Percentiles rank a stretch among this genome's conserved stretches.
Conservation (phyloP, 1,140 invertebrate species). For the Reticulitermes speratus region DNA sequence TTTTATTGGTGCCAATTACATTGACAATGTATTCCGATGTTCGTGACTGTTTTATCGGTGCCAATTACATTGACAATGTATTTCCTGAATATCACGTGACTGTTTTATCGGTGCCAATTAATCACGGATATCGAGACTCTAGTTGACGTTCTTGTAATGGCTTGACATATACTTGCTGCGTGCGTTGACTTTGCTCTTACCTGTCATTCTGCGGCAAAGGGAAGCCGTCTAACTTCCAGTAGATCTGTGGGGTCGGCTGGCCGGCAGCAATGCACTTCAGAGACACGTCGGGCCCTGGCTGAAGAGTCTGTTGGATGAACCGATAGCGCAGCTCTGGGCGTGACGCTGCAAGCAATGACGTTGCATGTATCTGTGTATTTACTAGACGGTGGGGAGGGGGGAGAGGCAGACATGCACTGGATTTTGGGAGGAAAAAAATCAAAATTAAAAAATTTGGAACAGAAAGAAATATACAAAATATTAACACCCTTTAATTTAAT, state of each 20-base stretch:
- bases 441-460: neutral
- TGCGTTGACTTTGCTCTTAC: constrained; percentile 28
- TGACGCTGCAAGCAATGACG: constrained; percentile 39
- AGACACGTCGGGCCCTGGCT: constrained; percentile 46
- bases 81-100: no score
- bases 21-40: no score
- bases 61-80: no score
- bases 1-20: no score
- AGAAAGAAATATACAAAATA: neutral
- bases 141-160: no score
- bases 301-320: constrained; percentile 45
- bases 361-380: neutral
- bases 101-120: no score
- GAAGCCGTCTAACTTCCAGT: constrained; percentile 45
- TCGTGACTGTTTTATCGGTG: no score
- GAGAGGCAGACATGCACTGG: neutral
- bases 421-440: neutral
- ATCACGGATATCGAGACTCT: no score
- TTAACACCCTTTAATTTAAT: neutral
- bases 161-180: no score
- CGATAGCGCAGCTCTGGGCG: constrained; percentile 45
- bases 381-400: neutral
- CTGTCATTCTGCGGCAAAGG: constrained; percentile 41
- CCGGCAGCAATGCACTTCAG: constrained; percentile 56
- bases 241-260: constrained; percentile 52